These are phyloP conservation scores for Eupithecia tripunctaria DNA, from an alignment of 2,888 invertebrate genomes.

Conservation along the genomic window DNA sequence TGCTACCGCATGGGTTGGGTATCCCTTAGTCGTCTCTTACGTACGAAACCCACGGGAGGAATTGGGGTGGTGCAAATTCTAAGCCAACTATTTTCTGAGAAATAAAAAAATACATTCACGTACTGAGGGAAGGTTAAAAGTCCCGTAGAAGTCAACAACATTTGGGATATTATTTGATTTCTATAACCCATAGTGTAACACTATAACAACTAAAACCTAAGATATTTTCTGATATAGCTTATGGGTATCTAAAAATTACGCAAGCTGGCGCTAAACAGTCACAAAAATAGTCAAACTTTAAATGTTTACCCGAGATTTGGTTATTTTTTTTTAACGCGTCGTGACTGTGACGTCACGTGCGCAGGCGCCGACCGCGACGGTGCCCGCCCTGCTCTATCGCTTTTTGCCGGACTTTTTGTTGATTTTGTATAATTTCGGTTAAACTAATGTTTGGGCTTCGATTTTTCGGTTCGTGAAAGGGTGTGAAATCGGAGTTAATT, in stretches of 20 bases:
- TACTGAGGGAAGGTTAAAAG: no score
- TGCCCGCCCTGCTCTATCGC: slow-evolving; percentile 61
- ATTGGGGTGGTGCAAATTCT: no score
- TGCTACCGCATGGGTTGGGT: no score
- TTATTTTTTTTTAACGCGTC: neutral
- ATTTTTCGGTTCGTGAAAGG: slow-evolving; percentile 84
- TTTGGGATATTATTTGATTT: no score
- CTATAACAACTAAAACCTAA: no score
- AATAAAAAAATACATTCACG: no score
- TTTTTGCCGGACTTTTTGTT: slow-evolving; percentile 78
- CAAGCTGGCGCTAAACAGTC: neutral
- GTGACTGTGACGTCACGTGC: slow-evolving; percentile 38
- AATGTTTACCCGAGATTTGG: neutral
- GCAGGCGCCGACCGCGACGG: slow-evolving; percentile 59
- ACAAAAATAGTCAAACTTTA: neutral
- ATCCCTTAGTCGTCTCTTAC: no score
- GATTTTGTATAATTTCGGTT: slow-evolving; percentile 81
- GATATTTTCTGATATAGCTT: neutral
- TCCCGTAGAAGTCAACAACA: no score
- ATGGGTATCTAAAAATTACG: neutral
- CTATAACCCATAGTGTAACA: no score
- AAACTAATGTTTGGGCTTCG: slow-evolving; percentile 84
- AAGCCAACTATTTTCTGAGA: no score
- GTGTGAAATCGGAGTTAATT: slow-evolving; percentile 84
- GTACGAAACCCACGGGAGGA: no score